Evolutionary conservation across 1,140 invertebrate genomes (phyloP), one percentile per base, ranked within the genome.

Genomic region (Propsilocerus akamusi): DNA sequence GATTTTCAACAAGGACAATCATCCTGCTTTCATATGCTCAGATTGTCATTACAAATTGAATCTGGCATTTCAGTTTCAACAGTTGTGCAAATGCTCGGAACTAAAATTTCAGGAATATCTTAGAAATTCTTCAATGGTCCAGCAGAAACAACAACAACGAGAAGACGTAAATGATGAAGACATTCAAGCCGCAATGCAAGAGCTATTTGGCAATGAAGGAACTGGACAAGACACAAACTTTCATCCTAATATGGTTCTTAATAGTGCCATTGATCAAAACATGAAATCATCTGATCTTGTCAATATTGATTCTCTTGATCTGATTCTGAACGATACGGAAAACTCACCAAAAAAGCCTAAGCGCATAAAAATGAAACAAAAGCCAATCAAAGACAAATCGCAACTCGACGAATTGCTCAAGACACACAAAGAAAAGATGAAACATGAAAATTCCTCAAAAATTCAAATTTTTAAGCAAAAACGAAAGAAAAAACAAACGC

Each of bases 391-490:
- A 41, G 14, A 17, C 5, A 41, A 20, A 5, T 20, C 14, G 14
- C 34, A 41, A 7, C 34, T 41, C 22, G 34, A 41, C 22, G 34
- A 41, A 41, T 10, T 41, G 4, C 17, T 41, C 10, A 41, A 41
- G 22, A 20, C 17, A 7, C 34, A 41, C 5, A 41, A 41, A 41
- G 34, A 41, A 41, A 41, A 20, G 22, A 41, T 41, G 34, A 41
- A 41, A 41, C 3, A 20, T 5, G 34, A 41, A 41, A 41, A 41
- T 20, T 41, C 34, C 10, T 41, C 34, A 20, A 41, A 41, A 41
- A 41, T 41, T 41, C 34, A 41, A 41, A 41, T 41, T 41, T 41
- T 41, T 5, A 41, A 41, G 17, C 34, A 41, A 20, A 41, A 20
- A 41, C 5, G 34, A 2, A 41, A 41, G 17, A 41, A 41, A 17